Base-by-base conservation (phyloP, 1,140 invertebrate species). In the Trichomalopsis sarcophagae region DNA sequence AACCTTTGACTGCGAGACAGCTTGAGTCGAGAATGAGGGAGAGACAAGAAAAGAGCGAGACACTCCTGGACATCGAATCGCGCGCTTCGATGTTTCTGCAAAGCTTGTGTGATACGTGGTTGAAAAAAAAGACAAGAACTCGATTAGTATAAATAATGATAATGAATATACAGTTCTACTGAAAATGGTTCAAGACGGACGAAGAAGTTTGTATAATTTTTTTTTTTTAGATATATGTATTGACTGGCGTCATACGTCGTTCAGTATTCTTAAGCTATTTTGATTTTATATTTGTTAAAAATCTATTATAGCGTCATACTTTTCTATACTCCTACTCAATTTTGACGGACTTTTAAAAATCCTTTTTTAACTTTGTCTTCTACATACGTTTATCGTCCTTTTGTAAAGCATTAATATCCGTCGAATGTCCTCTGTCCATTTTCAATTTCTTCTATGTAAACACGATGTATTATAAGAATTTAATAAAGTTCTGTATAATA, bases 241-340 rank as follows among this genome's bases (percentile, higher is more conserved):
- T 83, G 68, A 66, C 7, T 55, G 66, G 21, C 21, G n/a, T 82
- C 10, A 30, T 17, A 55, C 44, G 80, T 77, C 74, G 30, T 77
- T 87, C 89, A 89, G 80, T 88, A 90, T 87, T 88, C 55, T 89
- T 75, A 90, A 88, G 86, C 84, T 87, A 87, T 90, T 33, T 79
- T 74, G 81, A 80, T 87, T 90, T 90, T 88, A 89, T 87, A 90
- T 89, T 90, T 90, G 84, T 90, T 89, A 78, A 90, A 75, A 88
- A 89, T 90, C 90, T 90, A 90, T 90, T 88, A 88, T 89, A 88
- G 85, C 89, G 88, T 87, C 88, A 89, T 87, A 74, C 87, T 88
- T 88, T 91, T 91, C 84, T 87, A 89, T 71, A 86, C 66, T 86
- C 40, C 40, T 82, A 86, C 78, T 77, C 36, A 36, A 83, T 86